A percentile compares a stretch with the other conserved stretches of the same genome.
These are phyloP conservation scores for Siniperca undulata DNA, from an alignment of 2,797 vertebrate species.

Conservation along the genomic window DNA sequence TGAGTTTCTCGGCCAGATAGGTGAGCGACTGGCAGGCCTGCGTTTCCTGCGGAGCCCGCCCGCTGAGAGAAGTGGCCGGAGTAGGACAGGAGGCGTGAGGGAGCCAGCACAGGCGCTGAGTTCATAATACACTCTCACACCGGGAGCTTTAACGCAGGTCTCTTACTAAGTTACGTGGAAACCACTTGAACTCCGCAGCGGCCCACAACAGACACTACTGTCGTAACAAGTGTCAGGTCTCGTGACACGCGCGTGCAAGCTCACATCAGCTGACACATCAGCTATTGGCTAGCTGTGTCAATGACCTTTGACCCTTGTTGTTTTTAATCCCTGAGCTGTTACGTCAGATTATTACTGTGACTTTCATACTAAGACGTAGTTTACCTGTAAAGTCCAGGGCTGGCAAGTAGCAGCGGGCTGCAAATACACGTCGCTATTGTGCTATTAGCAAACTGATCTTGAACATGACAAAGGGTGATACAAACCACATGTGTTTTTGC, in stretches of 20 bases:
- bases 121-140: not conserved
- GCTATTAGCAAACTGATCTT: not conserved
- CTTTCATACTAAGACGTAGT: not conserved
- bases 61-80: conserved; percentile 35
- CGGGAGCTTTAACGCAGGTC: not conserved
- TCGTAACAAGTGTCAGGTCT: conserved; percentile 67
- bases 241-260: conserved; percentile 70
- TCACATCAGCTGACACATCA: conserved; percentile 67
- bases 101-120: not conserved
- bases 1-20: conserved; percentile 96
- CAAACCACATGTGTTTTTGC: not conserved
- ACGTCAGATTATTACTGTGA: not conserved
- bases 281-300: conserved; percentile 36
- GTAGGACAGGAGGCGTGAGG: not conserved
- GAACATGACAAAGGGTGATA: not conserved
- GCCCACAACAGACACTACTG: not conserved
- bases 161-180: not conserved
- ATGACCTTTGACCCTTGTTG: conserved; percentile 49
- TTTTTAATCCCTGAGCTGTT: no score
- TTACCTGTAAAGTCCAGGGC: not conserved
- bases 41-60: not conserved
- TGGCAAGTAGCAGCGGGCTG: not conserved
- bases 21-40: conserved; percentile 85
- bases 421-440: not conserved
- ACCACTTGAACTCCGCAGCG: fast-evolving